Percentiles rank a stretch among this genome's conserved stretches.
Conservation (phyloP, 2,888 invertebrate species). For the Xestoiulus laeticollis region DNA sequence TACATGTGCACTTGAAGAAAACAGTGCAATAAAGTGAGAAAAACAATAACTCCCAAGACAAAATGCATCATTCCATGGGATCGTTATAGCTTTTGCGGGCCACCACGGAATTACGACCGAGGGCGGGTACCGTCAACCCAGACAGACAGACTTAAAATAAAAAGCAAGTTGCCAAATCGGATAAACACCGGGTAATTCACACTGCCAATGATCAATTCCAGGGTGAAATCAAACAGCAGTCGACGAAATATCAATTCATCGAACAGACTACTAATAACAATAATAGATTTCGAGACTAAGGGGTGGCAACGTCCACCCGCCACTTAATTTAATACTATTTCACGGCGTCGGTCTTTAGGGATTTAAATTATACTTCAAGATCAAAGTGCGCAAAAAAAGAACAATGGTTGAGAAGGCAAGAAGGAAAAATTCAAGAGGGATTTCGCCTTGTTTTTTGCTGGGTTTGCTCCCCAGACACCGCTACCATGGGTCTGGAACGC, state of each 20-base stretch:
- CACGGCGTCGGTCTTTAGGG: background rate
- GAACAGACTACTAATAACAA: conserved; percentile 18
- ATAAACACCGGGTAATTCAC: conserved; percentile 26
- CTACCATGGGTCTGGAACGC: background rate
- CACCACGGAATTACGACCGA: background rate
- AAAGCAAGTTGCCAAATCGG: background rate
- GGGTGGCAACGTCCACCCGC: conserved; percentile 32
- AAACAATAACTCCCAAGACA: background rate
- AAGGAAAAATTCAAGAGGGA: background rate
- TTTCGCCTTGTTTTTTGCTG: background rate
- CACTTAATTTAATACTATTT: conserved; percentile 39
- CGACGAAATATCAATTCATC: conserved; percentile 46
- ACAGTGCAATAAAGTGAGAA: too few relatives aligned
- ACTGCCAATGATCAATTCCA: background rate
- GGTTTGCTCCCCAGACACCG: background rate
- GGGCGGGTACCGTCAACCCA: background rate
- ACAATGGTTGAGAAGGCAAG: background rate
- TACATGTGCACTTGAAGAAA: too few relatives aligned
- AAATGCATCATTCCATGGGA: background rate
- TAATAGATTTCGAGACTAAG: conserved; percentile 41
- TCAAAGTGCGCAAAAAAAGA: background rate
- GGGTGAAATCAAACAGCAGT: background rate
- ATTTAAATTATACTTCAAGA: conserved; percentile 3
- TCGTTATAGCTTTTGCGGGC: background rate
- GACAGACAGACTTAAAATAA: conserved; percentile 39